Conservation (phyloP, 2,888 invertebrate genomes). For the Oithona nana region DNA sequence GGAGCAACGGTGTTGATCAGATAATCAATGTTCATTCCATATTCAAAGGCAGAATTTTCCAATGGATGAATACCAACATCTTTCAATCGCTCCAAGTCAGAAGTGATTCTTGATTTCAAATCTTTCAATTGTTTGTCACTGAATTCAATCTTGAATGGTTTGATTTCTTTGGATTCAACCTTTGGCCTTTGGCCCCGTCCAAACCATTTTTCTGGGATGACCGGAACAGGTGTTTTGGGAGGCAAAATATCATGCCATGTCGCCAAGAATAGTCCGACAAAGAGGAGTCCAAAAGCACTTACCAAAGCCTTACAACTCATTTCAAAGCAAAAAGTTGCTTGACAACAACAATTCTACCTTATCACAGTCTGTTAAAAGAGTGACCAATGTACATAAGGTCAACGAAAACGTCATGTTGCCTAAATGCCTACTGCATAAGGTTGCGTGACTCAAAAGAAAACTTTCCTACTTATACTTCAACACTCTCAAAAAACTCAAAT, state of each 20-base stretch:
- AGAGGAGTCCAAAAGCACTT: too few relatives aligned
- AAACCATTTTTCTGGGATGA: slow-evolving; percentile 33
- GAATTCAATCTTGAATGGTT: slow-evolving; percentile 40
- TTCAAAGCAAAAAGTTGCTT: too few relatives aligned
- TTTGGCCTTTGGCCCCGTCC: slow-evolving; percentile 33
- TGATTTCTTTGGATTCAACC: slow-evolving; percentile 35
- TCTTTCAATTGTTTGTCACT: slow-evolving; percentile 40
- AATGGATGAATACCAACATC: slow-evolving; percentile 23
- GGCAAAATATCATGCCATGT: background rate
- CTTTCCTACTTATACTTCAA: too few relatives aligned
- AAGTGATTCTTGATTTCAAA: slow-evolving; percentile 30
- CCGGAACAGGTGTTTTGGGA: background rate
- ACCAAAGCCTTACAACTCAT: too few relatives aligned
- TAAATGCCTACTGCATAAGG: too few relatives aligned
- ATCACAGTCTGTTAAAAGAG: too few relatives aligned
- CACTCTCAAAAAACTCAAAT: too few relatives aligned
- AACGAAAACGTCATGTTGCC: too few relatives aligned
- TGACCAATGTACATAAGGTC: too few relatives aligned
- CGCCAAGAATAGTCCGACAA: background rate
- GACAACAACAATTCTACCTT: too few relatives aligned
- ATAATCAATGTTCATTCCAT: slow-evolving; percentile 56
- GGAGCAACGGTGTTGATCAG: slow-evolving; percentile 41
- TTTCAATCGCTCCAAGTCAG: slow-evolving; percentile 40
- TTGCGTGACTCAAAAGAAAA: too few relatives aligned
- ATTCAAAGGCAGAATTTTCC: slow-evolving; percentile 44